Percentiles rank a stretch among this genome's conserved stretches.
phyloP scores from a whole-genome alignment of 1,140 invertebrate species.

The Hycleus cichorii region DNA sequence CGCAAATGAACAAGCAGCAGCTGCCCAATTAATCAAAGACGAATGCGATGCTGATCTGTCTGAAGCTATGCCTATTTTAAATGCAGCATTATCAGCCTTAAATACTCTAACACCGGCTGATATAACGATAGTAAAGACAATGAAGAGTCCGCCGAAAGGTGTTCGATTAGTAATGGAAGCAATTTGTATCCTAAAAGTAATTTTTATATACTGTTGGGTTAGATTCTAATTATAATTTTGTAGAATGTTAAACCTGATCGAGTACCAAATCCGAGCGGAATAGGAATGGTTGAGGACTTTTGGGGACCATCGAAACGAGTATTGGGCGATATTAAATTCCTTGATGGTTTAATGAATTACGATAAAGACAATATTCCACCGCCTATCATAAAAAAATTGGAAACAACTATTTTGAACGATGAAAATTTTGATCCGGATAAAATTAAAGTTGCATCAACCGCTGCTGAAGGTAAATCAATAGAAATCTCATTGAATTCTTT shows the following conservation, averaged over 20 bases:
- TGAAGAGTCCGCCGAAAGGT: slow-evolving; percentile 93
- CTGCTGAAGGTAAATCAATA: slow-evolving; percentile 55
- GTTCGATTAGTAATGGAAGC: slow-evolving; percentile 95
- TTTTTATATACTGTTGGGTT: not conserved
- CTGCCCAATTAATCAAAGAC: slow-evolving; percentile 83
- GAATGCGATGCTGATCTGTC: slow-evolving; percentile 93
- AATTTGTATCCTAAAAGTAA: slow-evolving; percentile 86
- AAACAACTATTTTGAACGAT: slow-evolving; percentile 72
- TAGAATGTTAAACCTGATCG: slow-evolving; percentile 78
- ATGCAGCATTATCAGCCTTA: slow-evolving; percentile 80
- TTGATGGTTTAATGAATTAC: slow-evolving; percentile 74
- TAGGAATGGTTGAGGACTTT: slow-evolving; percentile 76
- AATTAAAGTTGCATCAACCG: slow-evolving; percentile 69
- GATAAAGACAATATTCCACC: slow-evolving; percentile 90
- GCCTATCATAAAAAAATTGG: slow-evolving; percentile 73
- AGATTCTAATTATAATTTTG: not conserved
- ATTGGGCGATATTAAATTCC: slow-evolving; percentile 84
- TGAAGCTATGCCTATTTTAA: slow-evolving; percentile 87
- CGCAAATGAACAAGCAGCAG: slow-evolving; percentile 58
- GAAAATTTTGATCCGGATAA: slow-evolving; percentile 89
- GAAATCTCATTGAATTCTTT: too few relatives aligned
- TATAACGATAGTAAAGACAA: slow-evolving; percentile 91
- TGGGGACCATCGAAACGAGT: slow-evolving; percentile 90
- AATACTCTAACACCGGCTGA: slow-evolving; percentile 88
- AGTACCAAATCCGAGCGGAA: slow-evolving; percentile 70